Evolutionary conservation across 1,140 invertebrate genomes (phyloP).

Genomic region (Doryteuthis pealeii): DNA sequence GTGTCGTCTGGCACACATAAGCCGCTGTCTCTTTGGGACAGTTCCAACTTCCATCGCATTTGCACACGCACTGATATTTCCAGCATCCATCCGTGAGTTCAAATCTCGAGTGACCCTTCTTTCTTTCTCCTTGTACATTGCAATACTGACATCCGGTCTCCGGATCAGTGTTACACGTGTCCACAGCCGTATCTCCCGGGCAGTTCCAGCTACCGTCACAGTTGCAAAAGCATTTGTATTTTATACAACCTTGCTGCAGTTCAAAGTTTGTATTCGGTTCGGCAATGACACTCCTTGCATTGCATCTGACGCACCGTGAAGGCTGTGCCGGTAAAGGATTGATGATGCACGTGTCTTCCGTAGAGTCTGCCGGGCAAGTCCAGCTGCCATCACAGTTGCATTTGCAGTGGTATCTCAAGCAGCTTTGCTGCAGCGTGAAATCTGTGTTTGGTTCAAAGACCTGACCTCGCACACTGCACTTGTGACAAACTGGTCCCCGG

Average conservation of each 20-base stretch:
- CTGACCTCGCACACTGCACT: constrained; percentile 22
- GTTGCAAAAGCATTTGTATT: constrained; percentile 34
- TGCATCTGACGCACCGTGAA: constrained; percentile 23
- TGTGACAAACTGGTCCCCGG: constrained; percentile 6
- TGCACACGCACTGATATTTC: constrained; percentile 35
- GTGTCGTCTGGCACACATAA: not conserved
- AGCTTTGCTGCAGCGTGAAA: constrained; percentile 21
- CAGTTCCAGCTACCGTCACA: constrained; percentile 35
- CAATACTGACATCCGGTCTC: constrained; percentile 23
- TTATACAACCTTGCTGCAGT: constrained; percentile 28
- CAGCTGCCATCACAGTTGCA: constrained; percentile 47
- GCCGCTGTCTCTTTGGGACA: constrained; percentile 30
- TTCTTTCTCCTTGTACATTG: constrained; percentile 20
- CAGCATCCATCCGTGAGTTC: constrained; percentile 29
- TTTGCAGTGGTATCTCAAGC: constrained; percentile 32
- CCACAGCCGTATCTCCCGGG: constrained; percentile 27
- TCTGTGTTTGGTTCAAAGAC: constrained; percentile 17
- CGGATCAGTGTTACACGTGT: constrained; percentile 30
- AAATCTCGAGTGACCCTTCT: constrained; percentile 27
- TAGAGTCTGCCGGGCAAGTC: constrained; percentile 37
- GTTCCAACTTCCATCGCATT: constrained; percentile 34
- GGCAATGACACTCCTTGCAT: constrained; percentile 19
- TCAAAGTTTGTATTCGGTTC: constrained; percentile 22
- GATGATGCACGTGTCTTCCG: not conserved
- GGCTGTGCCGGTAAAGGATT: constrained; percentile 20